Percentiles rank a stretch among this genome's conserved stretches.
phyloP scores from a whole-genome alignment of 1,140 invertebrate genomes.

The Venustaconcha ellipsiformis region DNA sequence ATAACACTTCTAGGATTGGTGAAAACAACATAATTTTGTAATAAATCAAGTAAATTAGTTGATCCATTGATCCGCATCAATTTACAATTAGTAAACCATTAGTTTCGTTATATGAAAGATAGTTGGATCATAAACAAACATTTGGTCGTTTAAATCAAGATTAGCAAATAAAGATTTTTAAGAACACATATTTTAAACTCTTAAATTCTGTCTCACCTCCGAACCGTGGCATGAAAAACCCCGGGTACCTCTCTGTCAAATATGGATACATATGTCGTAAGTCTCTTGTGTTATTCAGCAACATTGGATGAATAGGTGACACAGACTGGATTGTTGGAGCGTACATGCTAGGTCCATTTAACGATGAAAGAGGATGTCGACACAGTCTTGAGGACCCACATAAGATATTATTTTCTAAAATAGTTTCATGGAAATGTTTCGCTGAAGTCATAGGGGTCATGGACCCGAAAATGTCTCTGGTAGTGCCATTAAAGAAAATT shows the following conservation, averaged over 20 bases:
- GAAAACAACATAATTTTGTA: too few species aligned
- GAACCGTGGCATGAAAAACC: conserved; percentile 24
- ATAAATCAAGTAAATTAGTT: too few species aligned
- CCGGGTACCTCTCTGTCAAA: conserved; percentile 27
- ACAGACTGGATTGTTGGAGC: conserved; percentile 11
- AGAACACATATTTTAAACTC: too few species aligned
- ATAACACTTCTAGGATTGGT: too few species aligned
- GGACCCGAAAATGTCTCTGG: conserved; percentile 15
- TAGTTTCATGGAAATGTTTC: conserved; percentile 28
- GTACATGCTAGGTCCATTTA: conserved; percentile 7
- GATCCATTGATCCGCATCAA: too few species aligned
- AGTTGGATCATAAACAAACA: too few species aligned
- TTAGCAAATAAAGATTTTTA: too few species aligned
- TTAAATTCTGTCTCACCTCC: conserved; percentile 15
- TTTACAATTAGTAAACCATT: too few species aligned
- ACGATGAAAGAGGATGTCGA: conserved; percentile 13
- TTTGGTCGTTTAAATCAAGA: too few species aligned
- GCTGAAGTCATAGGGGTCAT: conserved; percentile 16
- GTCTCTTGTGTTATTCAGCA: conserved; percentile 19
- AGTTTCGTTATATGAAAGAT: too few species aligned
- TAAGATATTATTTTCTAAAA: conserved; percentile 6
- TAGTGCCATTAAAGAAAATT: conserved; percentile 21
- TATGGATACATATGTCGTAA: conserved; percentile 30
- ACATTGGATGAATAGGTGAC: conserved; percentile 25
- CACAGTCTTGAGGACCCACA: conserved; percentile 9